A percentile compares a stretch with the other conserved stretches of the same genome.
Conservation (phyloP, 2,113 vertebrate species). For the Pan troglodytes region NHGRI_mPanTro3-v2.1_pri NC_072407.2:83704001-83704500, state of each 20-base stretch:
- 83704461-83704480: not conserved
- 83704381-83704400: not conserved
- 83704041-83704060: not conserved
- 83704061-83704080: not conserved
- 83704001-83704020: not conserved
- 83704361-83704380: not conserved
- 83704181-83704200: not conserved
- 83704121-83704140: not conserved
- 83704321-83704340: not conserved
- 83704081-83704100: not conserved
- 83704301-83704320: not conserved
- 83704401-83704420: not conserved
- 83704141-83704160: not conserved
- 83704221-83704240: not conserved
- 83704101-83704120: not conserved
- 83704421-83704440: not conserved
- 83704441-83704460: not conserved
- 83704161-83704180: not conserved
- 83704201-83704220: not conserved
- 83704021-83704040: not conserved
- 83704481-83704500: not conserved
- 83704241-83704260: not conserved
- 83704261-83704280: not conserved
- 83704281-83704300: not conserved
- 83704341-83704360: not conserved